Evolutionary conservation across 2,888 invertebrate species (phyloP), one percentile per base, ranked within the genome.

Genomic region (Chymomyza fuscimana): DNA sequence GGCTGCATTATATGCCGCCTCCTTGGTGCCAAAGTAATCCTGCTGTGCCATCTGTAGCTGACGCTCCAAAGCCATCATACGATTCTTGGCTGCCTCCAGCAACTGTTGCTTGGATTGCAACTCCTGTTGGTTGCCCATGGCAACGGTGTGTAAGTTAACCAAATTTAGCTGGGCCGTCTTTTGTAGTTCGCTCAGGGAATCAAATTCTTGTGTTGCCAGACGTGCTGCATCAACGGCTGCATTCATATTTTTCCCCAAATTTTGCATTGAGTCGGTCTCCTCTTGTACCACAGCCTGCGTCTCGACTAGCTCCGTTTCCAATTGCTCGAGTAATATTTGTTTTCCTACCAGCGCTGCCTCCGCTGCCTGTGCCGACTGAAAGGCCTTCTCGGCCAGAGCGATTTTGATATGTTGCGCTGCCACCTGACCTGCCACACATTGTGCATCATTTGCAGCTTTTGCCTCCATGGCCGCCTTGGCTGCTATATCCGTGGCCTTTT

Each of bases 381-480:
- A 90, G 0, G 95, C 95, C 84, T 94, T 95, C 80, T 95, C 95
- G 0, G 95, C 95, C 64, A 95, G 88, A 90, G 95, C 95, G 0
- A 94, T 93, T 91, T 95, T 95, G 1, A 94, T 94, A 92, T 95
- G 95, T 12, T 95, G 95, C 0, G 94, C 93, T 86, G 94, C 94
- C 81, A 95, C 95, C 0, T 95, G 95, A 56, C 94, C 94, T 60
- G 95, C 94, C 0, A 95, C 95, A 0, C 95, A 94, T 85, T 95
- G 95, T 0, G 95, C 95, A 87, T 95, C 95, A 65, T 94, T 94
- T 0, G 95, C 95, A 0, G 95, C 95, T 62, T 81, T 80, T 7
- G 95, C 95, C 87, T 95, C 95, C 68, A 94, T 94, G 0, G 95
- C 95, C 0, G 95, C 95, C 80, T 95, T 95, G 86, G 94, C 94